phyloP scores from a whole-genome alignment of 2,797 vertebrate genomes.

The Tragopan temminckii region DNA sequence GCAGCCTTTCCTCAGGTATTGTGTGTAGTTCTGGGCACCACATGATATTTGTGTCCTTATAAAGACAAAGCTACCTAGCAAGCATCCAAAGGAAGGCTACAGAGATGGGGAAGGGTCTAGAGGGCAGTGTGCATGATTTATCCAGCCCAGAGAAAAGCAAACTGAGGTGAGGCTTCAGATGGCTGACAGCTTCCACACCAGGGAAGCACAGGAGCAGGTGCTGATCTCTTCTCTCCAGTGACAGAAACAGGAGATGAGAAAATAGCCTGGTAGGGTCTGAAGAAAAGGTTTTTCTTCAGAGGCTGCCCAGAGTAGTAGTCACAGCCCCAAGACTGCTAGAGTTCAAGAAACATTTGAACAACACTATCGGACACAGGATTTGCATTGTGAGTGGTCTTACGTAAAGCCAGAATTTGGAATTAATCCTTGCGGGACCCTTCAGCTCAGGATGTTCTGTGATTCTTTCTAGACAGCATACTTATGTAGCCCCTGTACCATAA shows the following conservation, averaged over 20 bases:
- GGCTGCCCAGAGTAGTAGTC: background rate
- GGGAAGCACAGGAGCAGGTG: background rate
- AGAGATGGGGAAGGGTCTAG: background rate
- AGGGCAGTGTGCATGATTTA: background rate
- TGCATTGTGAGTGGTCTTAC: background rate
- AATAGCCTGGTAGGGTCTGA: background rate
- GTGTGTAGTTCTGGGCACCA: background rate
- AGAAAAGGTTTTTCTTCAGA: background rate
- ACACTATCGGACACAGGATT: background rate
- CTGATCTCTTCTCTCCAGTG: background rate
- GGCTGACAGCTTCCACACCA: background rate
- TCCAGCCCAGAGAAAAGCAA: background rate
- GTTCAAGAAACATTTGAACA: background rate
- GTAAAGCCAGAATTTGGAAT: background rate
- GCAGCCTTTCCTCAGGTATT: background rate
- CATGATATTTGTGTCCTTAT: background rate
- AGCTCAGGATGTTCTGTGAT: background rate
- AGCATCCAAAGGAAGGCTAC: background rate
- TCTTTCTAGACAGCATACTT: background rate
- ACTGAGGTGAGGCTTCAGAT: background rate
- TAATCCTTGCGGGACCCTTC: background rate
- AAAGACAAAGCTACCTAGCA: background rate
- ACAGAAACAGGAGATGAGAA: background rate
- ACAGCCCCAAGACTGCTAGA: background rate
- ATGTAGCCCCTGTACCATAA: background rate